These are phyloP conservation scores for Lithobates sylvaticus DNA, from an alignment of 2,797 vertebrate species.

Conservation along the genomic window DNA sequence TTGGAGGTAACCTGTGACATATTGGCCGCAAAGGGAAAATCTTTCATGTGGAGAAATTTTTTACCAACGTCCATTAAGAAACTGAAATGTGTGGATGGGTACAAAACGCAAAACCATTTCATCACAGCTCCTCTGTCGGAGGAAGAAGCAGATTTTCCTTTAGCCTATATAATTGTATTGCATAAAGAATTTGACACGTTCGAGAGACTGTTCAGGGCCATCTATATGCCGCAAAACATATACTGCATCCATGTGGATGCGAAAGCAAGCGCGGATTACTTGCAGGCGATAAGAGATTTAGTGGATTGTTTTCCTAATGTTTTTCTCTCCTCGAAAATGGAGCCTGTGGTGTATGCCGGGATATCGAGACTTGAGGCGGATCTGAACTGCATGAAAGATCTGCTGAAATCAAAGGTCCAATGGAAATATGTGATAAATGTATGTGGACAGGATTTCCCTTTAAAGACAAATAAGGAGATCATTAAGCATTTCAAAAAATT, in stretches of 20 bases:
- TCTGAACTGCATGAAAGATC: slow-evolving; percentile 70
- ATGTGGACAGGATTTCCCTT: slow-evolving; percentile 74
- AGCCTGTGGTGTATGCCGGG: slow-evolving; percentile 65
- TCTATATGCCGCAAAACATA: slow-evolving; percentile 73
- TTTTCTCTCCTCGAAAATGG: slow-evolving; percentile 66
- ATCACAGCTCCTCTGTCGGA: slow-evolving; percentile 52
- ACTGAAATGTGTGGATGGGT: slow-evolving; percentile 55
- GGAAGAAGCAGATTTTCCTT: slow-evolving; percentile 63
- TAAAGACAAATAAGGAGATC: slow-evolving; percentile 73
- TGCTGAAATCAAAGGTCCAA: slow-evolving; percentile 10
- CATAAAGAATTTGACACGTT: slow-evolving; percentile 74
- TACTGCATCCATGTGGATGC: slow-evolving; percentile 68
- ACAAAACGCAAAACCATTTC: slow-evolving; percentile 61
- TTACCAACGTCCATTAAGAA: not conserved
- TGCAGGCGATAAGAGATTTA: slow-evolving; percentile 32
- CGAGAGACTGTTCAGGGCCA: slow-evolving; percentile 67
- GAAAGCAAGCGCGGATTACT: slow-evolving; percentile 60
- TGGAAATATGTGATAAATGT: slow-evolving; percentile 71
- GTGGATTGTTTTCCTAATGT: slow-evolving; percentile 70
- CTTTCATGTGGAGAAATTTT: slow-evolving; percentile 30
- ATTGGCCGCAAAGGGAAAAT: slow-evolving; percentile 8
- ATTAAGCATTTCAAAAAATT: slow-evolving; percentile 68
- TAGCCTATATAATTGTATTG: slow-evolving; percentile 67
- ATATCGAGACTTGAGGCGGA: slow-evolving; percentile 68
- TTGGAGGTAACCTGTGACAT: slow-evolving; percentile 29